Conservation (phyloP, 2,113 vertebrate species). For the Lota lota region DNA sequence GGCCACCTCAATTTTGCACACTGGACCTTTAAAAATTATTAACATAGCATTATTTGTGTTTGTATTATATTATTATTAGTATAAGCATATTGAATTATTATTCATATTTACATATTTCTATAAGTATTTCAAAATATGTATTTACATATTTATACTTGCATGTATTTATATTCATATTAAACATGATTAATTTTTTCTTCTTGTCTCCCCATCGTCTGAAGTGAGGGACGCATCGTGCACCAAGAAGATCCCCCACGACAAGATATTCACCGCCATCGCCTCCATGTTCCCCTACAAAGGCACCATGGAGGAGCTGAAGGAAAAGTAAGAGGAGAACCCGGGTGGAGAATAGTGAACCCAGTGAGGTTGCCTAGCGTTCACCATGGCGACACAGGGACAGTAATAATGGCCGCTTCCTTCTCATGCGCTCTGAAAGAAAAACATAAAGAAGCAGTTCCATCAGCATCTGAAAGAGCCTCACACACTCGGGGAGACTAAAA, state of each 20-base stretch:
- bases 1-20: no score
- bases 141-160: no score
- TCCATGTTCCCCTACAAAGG: constrained; percentile 98
- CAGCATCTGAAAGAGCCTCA: constrained; percentile 52
- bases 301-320: constrained; percentile 92
- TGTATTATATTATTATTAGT: no score
- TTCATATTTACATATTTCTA: no score
- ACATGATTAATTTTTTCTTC: constrained; percentile 2
- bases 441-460: constrained; percentile 22
- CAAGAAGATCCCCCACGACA: constrained; percentile 89
- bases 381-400: constrained; percentile 58
- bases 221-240: constrained; percentile 79
- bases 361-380: constrained; percentile 60
- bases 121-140: no score
- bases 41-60: no score
- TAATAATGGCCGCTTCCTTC: constrained; percentile 53
- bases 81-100: no score
- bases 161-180: neutral
- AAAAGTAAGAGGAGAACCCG: constrained; percentile 80
- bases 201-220: constrained; percentile 46
- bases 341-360: constrained; percentile 21
- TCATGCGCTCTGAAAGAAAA: constrained; percentile 40
- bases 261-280: constrained; percentile 96
- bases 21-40: no score
- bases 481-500: neutral